Conservation (phyloP, 2,113 vertebrate genomes). For the Rostratula benghalensis region DNA sequence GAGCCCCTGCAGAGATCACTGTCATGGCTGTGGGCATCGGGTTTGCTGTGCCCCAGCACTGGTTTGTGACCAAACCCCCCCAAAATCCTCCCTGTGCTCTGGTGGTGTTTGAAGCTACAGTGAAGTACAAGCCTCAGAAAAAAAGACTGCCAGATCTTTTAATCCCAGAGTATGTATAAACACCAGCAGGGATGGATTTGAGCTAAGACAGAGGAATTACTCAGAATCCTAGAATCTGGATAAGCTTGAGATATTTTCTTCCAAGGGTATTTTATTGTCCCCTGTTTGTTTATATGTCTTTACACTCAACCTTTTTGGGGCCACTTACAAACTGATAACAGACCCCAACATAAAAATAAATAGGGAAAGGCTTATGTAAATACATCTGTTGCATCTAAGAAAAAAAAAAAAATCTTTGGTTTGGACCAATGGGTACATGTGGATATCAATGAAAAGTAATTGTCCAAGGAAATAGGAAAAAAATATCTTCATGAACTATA, state of each 20-base stretch:
- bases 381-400: not conserved
- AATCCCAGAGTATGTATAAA: not conserved
- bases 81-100: rapidly evolving
- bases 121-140: not conserved
- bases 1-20: not conserved
- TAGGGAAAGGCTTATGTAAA: not conserved
- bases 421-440: not conserved
- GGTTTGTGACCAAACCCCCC: not conserved
- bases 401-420: not conserved
- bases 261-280: not conserved
- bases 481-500: not conserved
- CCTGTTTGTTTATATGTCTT: not conserved
- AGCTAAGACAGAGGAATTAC: not conserved
- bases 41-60: not conserved
- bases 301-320: not conserved
- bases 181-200: not conserved
- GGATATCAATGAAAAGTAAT: not conserved
- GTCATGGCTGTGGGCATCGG: too few species aligned
- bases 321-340: not conserved
- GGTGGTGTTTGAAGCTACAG: not conserved
- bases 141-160: not conserved
- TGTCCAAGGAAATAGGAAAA: not conserved
- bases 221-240: not conserved
- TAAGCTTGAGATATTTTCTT: not conserved
- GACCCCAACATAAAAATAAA: not conserved